A percentile compares a stretch with the other conserved stretches of the same genome.
Evolutionary conservation across 2,888 invertebrate species (phyloP).

Genomic region (Chrysolina haemoptera): DNA sequence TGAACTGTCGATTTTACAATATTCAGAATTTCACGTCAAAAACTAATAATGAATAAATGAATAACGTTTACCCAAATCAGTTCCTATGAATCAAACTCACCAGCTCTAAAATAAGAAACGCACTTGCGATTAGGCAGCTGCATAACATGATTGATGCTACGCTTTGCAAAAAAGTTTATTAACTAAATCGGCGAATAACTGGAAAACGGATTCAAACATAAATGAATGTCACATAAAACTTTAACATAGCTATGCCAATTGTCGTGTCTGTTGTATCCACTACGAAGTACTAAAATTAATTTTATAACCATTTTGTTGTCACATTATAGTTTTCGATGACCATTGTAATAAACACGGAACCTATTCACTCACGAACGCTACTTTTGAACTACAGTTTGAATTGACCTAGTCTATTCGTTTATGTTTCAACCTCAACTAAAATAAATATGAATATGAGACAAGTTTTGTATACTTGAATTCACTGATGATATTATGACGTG

Average conservation of each 20-base stretch:
- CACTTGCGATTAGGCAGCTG: background rate
- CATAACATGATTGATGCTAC: background rate
- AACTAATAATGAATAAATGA: too few species aligned
- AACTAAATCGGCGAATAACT: background rate
- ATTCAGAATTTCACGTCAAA: too few species aligned
- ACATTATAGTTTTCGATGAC: background rate
- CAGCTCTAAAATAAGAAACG: background rate
- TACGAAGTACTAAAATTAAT: background rate
- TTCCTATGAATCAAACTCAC: background rate
- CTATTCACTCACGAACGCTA: background rate
- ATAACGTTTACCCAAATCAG: too few species aligned
- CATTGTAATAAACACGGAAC: background rate
- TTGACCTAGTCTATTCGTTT: conserved; percentile 6
- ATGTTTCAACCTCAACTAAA: conserved; percentile 13
- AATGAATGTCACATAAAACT: background rate
- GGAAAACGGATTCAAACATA: background rate
- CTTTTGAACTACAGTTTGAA: background rate
- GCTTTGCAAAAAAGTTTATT: background rate
- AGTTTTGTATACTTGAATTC: background rate
- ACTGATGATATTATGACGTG: background rate
- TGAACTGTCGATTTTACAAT: too few species aligned
- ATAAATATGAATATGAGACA: background rate
- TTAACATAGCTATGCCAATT: background rate
- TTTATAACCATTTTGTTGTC: background rate
- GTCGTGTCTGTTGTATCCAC: background rate